Conservation (phyloP, 2,113 vertebrate genomes). For the Seriola dumerili region DNA sequence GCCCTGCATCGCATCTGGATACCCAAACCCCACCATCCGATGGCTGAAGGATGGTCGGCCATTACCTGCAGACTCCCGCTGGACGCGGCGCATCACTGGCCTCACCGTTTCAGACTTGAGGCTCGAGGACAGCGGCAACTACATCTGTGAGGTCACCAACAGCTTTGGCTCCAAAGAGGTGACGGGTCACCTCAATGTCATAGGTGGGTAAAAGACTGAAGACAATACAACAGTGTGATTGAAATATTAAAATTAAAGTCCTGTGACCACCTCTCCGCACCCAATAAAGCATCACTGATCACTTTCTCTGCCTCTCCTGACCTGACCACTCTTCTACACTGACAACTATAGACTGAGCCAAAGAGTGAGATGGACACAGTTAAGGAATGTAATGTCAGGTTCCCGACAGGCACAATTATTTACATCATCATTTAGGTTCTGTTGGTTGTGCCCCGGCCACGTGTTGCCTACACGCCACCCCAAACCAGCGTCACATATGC, state of each 20-base stretch:
- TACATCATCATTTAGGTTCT: conserved; percentile 46
- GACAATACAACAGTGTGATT: not conserved
- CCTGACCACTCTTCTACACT: not conserved
- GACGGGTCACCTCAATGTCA: conserved; percentile 92
- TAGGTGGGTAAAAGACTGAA: conserved; percentile 83
- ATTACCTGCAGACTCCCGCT: conserved; percentile 92
- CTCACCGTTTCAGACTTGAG: conserved; percentile 93
- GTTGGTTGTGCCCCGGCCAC: conserved; percentile 26
- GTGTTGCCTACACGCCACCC: conserved; percentile 9
- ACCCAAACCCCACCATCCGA: conserved; percentile 94
- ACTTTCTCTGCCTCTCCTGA: not conserved
- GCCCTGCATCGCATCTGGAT: conserved; percentile 95
- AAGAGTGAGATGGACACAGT: conserved; percentile 26
- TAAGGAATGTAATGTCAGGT: conserved; percentile 37
- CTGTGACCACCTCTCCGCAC: not conserved
- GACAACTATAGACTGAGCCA: conserved; percentile 26
- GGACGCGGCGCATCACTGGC: conserved; percentile 92
- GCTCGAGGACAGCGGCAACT: conserved; percentile 95
- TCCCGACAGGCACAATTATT: not conserved
- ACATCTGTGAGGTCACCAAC: conserved; percentile 98
- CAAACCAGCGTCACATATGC: not conserved
- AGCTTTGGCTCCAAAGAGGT: conserved; percentile 97
- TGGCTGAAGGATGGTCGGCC: conserved; percentile 97
- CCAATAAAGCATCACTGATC: not conserved
- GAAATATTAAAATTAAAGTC: not conserved